Base-by-base conservation (phyloP, 2,113 vertebrate genomes). In the Boleophthalmus pectinirostris region DNA sequence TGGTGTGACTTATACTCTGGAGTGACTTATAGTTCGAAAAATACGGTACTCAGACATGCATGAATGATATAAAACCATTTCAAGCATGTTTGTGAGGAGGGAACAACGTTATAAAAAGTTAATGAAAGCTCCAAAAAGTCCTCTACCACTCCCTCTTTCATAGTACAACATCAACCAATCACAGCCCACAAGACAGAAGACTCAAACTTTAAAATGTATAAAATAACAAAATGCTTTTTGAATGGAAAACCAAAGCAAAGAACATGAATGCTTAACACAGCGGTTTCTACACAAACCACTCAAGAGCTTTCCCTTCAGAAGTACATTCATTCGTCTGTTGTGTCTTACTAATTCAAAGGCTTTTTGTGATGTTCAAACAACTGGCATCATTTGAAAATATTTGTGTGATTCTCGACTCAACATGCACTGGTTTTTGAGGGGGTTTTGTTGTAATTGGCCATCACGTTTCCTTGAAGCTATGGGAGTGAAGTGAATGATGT, bases 381-480 rank as follows among this genome's bases (percentile, higher is more conserved):
- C 56, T 21, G 51, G 7, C 20, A 14, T 3, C 23, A 58, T 58
- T 58, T 58, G 56, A 45, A 67, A 56, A 35, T 33, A 69, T 69
- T 78, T 70, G 2, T 71, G 23, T n/a, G 20, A 64, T 58, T 58
- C 61, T 66, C 75, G 63, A 68, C 82, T 63, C 68, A 70, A 72
- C n/a, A 69, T 47, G 38, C 35, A 56, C 12, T 38, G 53, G 35
- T 49, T 35, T 63, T 72, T 70, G 47, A 51, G 24, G 60, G 35
- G 71, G 69, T 81, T 71, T 75, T n/a, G 45, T 79, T 69, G 56
- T 70, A 72, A 43, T 18, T 67, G 24, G 33, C 4, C 56, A 21
- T 78, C 68, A 51, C 38, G 47, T 20, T 70, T 75, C 63, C 63
- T 65, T 2, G 53, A 9, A 54, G 53, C n/a, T n/a, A 21, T 21